Conservation (phyloP, 1,140 invertebrate genomes). For the Drosophila watanabei region DNA sequence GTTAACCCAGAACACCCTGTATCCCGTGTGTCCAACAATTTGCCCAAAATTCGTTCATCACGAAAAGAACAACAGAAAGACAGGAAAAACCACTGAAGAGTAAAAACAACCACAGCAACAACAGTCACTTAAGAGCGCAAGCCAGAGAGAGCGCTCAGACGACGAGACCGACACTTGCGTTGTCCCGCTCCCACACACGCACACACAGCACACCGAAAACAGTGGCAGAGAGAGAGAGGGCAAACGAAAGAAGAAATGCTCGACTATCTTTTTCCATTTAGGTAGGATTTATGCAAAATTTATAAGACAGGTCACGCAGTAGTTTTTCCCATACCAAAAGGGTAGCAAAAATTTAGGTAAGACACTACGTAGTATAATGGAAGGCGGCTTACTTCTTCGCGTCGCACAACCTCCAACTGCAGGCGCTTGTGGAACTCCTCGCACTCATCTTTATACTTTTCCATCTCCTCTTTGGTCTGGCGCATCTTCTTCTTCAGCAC, state of each 20-base stretch:
- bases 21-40: slow-evolving; percentile 49
- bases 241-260: slow-evolving; percentile 53
- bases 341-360: slow-evolving; percentile 39
- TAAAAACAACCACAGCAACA: slow-evolving; percentile 48
- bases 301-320: slow-evolving; percentile 51
- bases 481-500: slow-evolving; percentile 99
- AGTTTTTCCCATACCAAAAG: slow-evolving; percentile 40
- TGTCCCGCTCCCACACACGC: slow-evolving; percentile 47
- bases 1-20: slow-evolving; percentile 43
- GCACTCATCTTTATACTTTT: slow-evolving; percentile 98
- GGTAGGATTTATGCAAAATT: slow-evolving; percentile 57
- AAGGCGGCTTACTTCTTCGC: slow-evolving; percentile 95
- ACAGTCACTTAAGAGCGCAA: slow-evolving; percentile 25
- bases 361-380: slow-evolving; percentile 20
- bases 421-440: slow-evolving; percentile 96
- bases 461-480: slow-evolving; percentile 98
- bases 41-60: slow-evolving; percentile 63
- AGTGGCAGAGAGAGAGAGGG: slow-evolving; percentile 24
- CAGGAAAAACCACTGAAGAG: slow-evolving; percentile 50
- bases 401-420: slow-evolving; percentile 95
- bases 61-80: slow-evolving; percentile 59
- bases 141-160: slow-evolving; percentile 26
- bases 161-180: slow-evolving; percentile 34
- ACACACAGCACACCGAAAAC: slow-evolving; percentile 10
- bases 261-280: slow-evolving; percentile 41